These are phyloP conservation scores for Microcebus murinus DNA, from an alignment of 2,113 vertebrate species.

Conservation along the genomic window DNA sequence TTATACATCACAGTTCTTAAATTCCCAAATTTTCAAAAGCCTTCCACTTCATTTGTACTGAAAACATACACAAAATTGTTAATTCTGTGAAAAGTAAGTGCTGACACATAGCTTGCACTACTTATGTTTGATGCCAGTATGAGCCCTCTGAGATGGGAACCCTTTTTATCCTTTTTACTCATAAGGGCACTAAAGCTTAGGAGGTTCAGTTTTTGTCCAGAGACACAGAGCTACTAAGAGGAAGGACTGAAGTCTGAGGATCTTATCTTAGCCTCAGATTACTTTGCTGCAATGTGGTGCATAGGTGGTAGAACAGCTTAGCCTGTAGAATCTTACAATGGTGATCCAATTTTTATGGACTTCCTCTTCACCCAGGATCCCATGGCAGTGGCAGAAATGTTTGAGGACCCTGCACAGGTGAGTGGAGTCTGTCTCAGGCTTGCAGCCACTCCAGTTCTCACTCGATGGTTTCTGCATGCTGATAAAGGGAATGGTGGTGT, in stretches of 20 bases:
- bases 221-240: not conserved
- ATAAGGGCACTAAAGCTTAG: not conserved
- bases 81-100: not conserved
- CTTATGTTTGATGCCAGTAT: not conserved
- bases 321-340: not conserved
- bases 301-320: not conserved
- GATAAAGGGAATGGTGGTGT: not conserved
- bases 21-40: not conserved
- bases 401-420: not conserved
- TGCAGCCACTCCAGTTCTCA: not conserved
- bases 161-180: not conserved
- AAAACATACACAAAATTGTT: not conserved
- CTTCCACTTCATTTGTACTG: not conserved
- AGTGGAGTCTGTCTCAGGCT: not conserved
- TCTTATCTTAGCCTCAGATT: not conserved
- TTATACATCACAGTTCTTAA: not conserved
- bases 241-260: not conserved
- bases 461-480: not conserved
- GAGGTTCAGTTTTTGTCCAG: not conserved
- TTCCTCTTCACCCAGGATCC: not conserved
- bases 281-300: not conserved
- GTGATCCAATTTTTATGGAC: not conserved
- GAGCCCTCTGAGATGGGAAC: not conserved
- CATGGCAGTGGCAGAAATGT: not conserved
- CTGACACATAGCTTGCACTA: not conserved